Evolutionary conservation across 2,113 vertebrate genomes (phyloP).

Genomic region (Seriola rivoliana): DNA sequence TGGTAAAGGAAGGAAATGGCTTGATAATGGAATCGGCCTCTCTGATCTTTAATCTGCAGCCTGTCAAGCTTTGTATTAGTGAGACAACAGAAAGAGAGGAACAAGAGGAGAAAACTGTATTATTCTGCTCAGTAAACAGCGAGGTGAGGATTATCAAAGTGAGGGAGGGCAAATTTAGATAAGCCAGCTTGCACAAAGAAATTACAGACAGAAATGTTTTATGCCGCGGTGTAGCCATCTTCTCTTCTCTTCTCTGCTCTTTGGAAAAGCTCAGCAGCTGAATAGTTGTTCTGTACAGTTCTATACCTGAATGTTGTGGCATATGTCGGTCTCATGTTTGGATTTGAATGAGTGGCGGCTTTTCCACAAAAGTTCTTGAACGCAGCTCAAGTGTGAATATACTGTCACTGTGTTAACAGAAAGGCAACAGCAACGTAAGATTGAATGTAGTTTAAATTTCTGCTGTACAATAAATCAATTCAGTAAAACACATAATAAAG

Average conservation of each 20-base stretch:
- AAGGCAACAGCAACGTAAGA: no score
- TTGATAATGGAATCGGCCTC: constrained; percentile 60
- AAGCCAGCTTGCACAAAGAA: constrained; percentile 22
- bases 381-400: no score
- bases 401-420: no score
- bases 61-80: constrained; percentile 12
- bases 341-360: not conserved
- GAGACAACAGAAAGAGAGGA: not conserved
- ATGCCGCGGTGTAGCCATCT: not conserved
- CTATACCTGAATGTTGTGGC: not conserved
- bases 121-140: constrained; percentile 41
- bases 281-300: not conserved
- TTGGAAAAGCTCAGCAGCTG: not conserved
- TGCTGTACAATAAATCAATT: not conserved
- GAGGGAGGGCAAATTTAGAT: constrained; percentile 24
- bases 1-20: constrained; percentile 44
- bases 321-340: not conserved
- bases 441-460: no score
- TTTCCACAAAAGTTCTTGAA: no score
- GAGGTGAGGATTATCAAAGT: constrained; percentile 35
- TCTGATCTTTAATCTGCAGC: constrained; percentile 49
- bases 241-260: not conserved
- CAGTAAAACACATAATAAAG: not conserved
- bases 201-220: constrained; percentile 15
- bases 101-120: not conserved